Percentiles rank a stretch among this genome's conserved stretches.
These are phyloP conservation scores for Leptinotarsa tumamoca DNA, from an alignment of 2,888 invertebrate species.

Conservation along the genomic window DNA sequence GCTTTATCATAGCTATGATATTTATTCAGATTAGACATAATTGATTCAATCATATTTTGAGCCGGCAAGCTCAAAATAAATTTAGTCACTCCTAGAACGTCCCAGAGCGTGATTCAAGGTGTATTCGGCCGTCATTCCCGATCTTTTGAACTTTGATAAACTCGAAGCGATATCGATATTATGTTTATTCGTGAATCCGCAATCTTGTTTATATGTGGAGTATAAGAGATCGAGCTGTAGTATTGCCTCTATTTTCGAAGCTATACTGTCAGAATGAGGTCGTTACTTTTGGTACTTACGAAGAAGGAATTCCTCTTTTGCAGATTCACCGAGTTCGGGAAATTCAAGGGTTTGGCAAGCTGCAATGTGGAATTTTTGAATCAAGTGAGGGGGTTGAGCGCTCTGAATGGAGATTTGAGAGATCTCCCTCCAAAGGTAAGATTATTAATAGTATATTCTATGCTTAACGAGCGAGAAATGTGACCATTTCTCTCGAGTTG, in stretches of 20 bases:
- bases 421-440: slow-evolving; percentile 33
- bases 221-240: not conserved
- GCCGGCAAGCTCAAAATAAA: not conserved
- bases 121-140: not conserved
- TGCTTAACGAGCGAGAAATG: too few species aligned
- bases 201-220: not conserved
- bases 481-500: too few species aligned
- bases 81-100: not conserved
- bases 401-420: slow-evolving; percentile 32
- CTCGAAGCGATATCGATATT: not conserved
- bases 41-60: slow-evolving; percentile 5
- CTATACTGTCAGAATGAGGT: slow-evolving; percentile 18
- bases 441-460: not conserved
- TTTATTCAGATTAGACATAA: slow-evolving; percentile 7
- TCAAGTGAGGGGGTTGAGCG: slow-evolving; percentile 28
- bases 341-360: slow-evolving; percentile 21
- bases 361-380: slow-evolving; percentile 19
- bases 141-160: slow-evolving; percentile 6
- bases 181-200: not conserved
- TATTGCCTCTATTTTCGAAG: not conserved
- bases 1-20: not conserved
- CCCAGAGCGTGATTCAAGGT: not conserved
- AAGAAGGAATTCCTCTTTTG: slow-evolving; percentile 33
- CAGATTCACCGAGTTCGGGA: slow-evolving; percentile 34
- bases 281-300: slow-evolving; percentile 27